Conservation (phyloP, 2,113 vertebrate species). For the Chauna torquata region DNA sequence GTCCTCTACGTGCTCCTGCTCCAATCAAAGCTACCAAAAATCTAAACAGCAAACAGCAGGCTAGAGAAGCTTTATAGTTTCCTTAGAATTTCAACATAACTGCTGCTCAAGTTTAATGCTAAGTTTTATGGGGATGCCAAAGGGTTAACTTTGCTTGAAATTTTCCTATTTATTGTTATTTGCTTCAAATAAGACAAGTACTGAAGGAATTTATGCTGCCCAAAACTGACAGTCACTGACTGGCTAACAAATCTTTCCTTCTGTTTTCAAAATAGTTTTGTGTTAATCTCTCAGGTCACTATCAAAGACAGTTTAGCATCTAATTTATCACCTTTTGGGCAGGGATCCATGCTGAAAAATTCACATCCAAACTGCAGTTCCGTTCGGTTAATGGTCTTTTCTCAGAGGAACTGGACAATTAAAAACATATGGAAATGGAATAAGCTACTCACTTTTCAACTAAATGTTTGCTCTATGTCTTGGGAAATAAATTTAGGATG, state of each 20-base stretch:
- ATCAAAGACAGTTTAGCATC: constrained; percentile 58
- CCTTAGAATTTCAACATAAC: neutral
- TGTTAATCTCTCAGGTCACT: constrained; percentile 61
- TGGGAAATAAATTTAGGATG: constrained; percentile 63
- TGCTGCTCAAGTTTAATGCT: neutral
- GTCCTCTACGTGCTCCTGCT: neutral
- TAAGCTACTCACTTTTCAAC: constrained; percentile 48
- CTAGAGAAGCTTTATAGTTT: neutral
- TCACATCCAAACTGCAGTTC: constrained; percentile 67
- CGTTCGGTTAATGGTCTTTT: constrained; percentile 61
- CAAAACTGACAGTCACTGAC: neutral
- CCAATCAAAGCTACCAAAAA: neutral
- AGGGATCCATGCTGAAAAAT: constrained; percentile 61
- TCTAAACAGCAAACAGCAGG: neutral
- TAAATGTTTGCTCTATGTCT: constrained; percentile 47
- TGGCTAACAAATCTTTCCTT: constrained; percentile 40
- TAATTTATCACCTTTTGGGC: constrained; percentile 71
- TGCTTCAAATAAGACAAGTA: neutral
- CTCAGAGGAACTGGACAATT: constrained; percentile 65
- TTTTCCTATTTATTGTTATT: neutral
- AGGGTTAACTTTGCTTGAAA: neutral
- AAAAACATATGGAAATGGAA: constrained; percentile 65
- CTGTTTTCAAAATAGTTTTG: constrained; percentile 59
- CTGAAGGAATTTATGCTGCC: neutral
- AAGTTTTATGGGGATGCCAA: constrained; percentile 40